Evolutionary conservation across 2,888 invertebrate genomes (phyloP), one percentile per base, ranked within the genome.

Genomic region (Rhimphoctona megacephalus): DNA sequence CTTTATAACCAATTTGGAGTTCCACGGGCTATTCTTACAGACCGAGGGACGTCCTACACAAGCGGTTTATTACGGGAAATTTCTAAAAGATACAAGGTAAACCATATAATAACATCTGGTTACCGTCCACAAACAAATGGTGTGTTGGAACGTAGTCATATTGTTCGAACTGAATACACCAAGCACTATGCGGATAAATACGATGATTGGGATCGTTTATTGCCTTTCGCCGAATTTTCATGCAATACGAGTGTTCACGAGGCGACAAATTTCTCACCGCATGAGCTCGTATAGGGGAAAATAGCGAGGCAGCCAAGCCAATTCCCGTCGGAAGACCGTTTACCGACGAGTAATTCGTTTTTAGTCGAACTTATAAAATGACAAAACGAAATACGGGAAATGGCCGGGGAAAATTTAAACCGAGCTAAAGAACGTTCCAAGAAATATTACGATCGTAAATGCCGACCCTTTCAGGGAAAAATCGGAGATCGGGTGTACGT

Each of bases 191-290:
- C 85, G 0, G 66, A 81, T 25, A 52, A 72, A 7, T 80, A 77
- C 17, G 76, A 85, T n/a, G 82, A 87, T 25, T 88, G 87, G 88
- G 82, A 88, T 19, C 52, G 79, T 22, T 14, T 69, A 0, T 7
- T 85, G 11, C 76, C 82, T 19, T 86, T 74, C 22, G 84, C 83
- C n/a, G 83, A 78, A 52, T 78, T 87, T 11, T 82, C 86, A 0
- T 86, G 86, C 39, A 88, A 85, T 36, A 85, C 72, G 0, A 54
- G 69, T n/a, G 66, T 86, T 4, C 87, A 87, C 49, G 85, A 86
- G 57, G 74, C 70, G 11, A 88, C 86, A 6, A 39, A 39, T 9
- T 39, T 39, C 9, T 8, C 39, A 9, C 39, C 39, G 7, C 9
- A 6, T 9, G 11, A 72, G 77, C 0, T 86, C 1, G 43, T 61